These are phyloP conservation scores for Acrossocheilus wenchowensis DNA, from an alignment of 2,797 vertebrate species.

Conservation along the genomic window DNA sequence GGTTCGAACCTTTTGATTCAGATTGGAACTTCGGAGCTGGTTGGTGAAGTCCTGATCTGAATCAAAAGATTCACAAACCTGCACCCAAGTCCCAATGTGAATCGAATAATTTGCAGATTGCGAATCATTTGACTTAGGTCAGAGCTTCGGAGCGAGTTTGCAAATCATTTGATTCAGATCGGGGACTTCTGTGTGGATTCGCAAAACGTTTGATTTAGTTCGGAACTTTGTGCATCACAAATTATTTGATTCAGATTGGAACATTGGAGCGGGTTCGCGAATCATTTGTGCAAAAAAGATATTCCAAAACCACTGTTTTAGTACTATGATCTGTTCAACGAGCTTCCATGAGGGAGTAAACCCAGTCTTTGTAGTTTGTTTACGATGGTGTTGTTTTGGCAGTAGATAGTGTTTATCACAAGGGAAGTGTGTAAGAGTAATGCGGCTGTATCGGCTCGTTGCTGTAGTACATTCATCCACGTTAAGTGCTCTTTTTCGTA, in stretches of 20 bases:
- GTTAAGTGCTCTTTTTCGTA: neutral
- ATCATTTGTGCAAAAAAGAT: neutral
- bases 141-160: no score
- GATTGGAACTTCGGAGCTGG: no score
- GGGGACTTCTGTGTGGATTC: no score
- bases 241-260: neutral
- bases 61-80: no score
- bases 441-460: neutral
- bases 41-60: no score
- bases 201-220: neutral
- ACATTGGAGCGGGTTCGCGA: neutral
- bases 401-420: neutral
- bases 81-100: no score
- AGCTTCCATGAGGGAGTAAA: neutral
- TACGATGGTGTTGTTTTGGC: neutral
- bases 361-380: neutral
- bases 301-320: neutral
- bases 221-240: no score
- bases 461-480: constrained; percentile 2
- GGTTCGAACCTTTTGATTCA: no score
- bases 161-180: no score
- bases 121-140: no score
- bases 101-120: no score
- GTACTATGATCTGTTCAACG: neutral
- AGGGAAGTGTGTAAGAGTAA: neutral